Conservation (phyloP, 2,797 vertebrate species). For the Falco peregrinus region DNA sequence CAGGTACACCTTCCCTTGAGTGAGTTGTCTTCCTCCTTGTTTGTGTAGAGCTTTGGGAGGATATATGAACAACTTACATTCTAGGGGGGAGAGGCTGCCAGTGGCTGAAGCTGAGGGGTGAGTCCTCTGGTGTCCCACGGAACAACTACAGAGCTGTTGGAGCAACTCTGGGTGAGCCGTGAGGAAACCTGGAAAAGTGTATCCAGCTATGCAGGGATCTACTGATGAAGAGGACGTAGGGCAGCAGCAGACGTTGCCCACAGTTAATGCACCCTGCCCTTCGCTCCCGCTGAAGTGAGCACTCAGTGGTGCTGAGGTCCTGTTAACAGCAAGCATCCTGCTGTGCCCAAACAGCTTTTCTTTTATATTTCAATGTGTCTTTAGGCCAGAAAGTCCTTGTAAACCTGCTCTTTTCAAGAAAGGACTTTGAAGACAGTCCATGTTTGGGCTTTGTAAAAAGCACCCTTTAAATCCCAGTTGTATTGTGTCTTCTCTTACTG, state of each 20-base stretch:
- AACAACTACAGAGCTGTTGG: neutral
- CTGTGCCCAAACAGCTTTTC: neutral
- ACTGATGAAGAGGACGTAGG: neutral
- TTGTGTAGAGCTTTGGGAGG: neutral
- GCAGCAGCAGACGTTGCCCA: neutral
- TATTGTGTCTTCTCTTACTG: neutral
- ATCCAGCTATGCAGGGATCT: neutral
- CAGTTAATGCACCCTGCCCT: neutral
- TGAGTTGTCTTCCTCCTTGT: neutral
- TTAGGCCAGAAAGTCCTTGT: neutral
- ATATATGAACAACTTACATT: neutral
- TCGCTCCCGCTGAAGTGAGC: neutral
- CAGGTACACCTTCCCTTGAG: slow-evolving; percentile 34
- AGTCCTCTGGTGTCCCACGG: neutral
- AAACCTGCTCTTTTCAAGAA: neutral
- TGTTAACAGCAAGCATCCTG: fast-evolving
- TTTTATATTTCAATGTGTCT: neutral
- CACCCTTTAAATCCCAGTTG: neutral
- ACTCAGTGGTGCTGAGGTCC: neutral
- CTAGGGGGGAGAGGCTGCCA: neutral
- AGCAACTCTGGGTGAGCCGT: neutral
- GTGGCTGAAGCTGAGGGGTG: neutral
- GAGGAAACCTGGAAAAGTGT: neutral
- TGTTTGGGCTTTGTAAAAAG: neutral
- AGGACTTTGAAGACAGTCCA: neutral